Evolutionary conservation across 2,113 vertebrate species (phyloP).

Genomic region (Cyphomyrus discorhynchus): DNA sequence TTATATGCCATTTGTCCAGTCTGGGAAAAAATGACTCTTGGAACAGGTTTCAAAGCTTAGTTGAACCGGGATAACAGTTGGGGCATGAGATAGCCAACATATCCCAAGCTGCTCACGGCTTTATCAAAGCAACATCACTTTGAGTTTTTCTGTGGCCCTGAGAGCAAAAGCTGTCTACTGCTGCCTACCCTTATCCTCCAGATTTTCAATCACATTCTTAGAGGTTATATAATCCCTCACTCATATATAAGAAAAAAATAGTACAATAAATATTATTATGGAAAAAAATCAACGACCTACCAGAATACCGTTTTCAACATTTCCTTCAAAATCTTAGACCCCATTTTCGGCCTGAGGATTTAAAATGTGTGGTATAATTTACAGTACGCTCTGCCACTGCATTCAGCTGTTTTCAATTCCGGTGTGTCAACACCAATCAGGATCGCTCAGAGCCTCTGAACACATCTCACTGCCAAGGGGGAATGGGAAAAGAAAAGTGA

Average conservation of each 20-base stretch:
- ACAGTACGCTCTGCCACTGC: neutral
- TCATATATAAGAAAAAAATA: neutral
- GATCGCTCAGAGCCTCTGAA: neutral
- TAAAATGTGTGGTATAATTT: neutral
- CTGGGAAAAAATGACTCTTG: neutral
- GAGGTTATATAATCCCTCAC: neutral
- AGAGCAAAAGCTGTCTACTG: neutral
- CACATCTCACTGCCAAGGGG: neutral
- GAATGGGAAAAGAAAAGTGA: neutral
- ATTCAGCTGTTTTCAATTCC: neutral
- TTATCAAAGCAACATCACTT: neutral
- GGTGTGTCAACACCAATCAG: neutral
- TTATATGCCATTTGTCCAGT: neutral
- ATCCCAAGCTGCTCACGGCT: neutral
- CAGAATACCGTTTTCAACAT: neutral
- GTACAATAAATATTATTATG: neutral
- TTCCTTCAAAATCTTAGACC: neutral
- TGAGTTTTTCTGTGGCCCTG: neutral
- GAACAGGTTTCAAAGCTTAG: neutral
- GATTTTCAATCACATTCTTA: neutral
- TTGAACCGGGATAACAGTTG: neutral
- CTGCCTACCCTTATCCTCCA: neutral
- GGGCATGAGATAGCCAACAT: neutral
- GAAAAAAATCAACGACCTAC: neutral
- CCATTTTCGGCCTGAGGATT: neutral